phyloP scores from a whole-genome alignment of 2,888 invertebrate genomes.

The Acrobasis repandana region DNA sequence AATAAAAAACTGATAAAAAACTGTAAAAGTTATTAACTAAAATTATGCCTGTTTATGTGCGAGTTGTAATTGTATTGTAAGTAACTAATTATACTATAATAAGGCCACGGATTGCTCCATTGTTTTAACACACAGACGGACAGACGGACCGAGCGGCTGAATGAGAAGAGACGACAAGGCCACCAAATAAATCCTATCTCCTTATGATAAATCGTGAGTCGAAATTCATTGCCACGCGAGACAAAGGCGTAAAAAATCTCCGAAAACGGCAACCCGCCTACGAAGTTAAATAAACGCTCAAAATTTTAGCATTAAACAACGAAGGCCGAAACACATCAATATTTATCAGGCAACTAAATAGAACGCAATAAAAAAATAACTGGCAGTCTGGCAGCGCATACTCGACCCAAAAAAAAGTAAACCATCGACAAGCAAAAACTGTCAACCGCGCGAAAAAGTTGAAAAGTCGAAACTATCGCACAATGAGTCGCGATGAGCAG shows the following conservation, averaged over 20 bases:
- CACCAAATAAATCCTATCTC: conserved; percentile 21
- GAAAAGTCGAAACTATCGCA: conserved; percentile 34
- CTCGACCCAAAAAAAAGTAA: conserved; percentile 52
- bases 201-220: conserved; percentile 17
- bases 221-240: conserved; percentile 18
- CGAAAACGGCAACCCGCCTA: conserved; percentile 37
- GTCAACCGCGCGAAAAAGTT: conserved; percentile 21
- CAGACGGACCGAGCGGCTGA: conserved; percentile 33
- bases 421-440: conserved; percentile 9
- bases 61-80: conserved; percentile 54
- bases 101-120: conserved; percentile 69
- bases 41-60: conserved; percentile 43
- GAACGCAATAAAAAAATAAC: conserved; percentile 32
- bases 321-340: conserved; percentile 60
- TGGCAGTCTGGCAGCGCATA: conserved; percentile 36
- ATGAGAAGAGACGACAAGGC: conserved; percentile 26
- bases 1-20: conserved; percentile 14
- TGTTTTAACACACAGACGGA: conserved; percentile 53
- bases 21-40: conserved; percentile 34
- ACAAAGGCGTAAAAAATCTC: conserved; percentile 43
- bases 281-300: conserved; percentile 38
- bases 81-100: conserved; percentile 62
- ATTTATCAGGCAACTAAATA: conserved; percentile 49
- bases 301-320: conserved; percentile 49
- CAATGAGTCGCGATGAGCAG: conserved; percentile 56